Percentiles rank a stretch among this genome's conserved stretches.
phyloP scores from a whole-genome alignment of 1,140 invertebrate species.

The Chironomus tepperi region DNA sequence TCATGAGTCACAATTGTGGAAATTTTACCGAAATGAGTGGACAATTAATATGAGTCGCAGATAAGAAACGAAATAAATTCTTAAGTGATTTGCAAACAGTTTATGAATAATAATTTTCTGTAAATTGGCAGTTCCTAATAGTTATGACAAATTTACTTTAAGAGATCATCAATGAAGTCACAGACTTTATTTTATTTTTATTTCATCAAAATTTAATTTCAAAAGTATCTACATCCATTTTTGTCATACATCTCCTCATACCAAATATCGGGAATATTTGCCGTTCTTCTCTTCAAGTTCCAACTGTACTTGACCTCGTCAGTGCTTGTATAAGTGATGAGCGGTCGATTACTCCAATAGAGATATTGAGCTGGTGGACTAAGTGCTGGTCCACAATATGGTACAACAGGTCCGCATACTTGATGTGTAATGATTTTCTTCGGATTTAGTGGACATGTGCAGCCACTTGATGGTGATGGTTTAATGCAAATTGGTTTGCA shows the following conservation, averaged over 20 bases:
- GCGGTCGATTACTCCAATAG: background rate
- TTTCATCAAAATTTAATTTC: background rate
- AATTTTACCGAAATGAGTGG: too few species aligned
- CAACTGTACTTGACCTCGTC: background rate
- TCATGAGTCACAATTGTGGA: background rate
- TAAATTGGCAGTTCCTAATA: too few species aligned
- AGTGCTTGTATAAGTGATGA: background rate
- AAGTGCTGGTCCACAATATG: conserved; percentile 12
- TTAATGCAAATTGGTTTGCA: too few species aligned
- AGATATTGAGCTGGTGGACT: background rate
- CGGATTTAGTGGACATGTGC: background rate
- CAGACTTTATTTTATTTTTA: too few species aligned
- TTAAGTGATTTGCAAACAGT: conserved; percentile 7
- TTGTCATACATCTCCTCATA: background rate
- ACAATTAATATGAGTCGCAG: background rate
- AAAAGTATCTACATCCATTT: background rate
- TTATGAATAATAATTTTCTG: background rate
- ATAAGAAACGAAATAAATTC: conserved; percentile 3
- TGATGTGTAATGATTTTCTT: background rate
- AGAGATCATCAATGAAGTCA: too few species aligned
- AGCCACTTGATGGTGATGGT: too few species aligned
- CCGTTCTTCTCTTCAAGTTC: background rate
- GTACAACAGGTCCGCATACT: background rate
- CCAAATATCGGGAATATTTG: background rate
- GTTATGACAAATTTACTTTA: too few species aligned